phyloP scores from a whole-genome alignment of 1,140 invertebrate species.

The Nautilus pompilius region DNA sequence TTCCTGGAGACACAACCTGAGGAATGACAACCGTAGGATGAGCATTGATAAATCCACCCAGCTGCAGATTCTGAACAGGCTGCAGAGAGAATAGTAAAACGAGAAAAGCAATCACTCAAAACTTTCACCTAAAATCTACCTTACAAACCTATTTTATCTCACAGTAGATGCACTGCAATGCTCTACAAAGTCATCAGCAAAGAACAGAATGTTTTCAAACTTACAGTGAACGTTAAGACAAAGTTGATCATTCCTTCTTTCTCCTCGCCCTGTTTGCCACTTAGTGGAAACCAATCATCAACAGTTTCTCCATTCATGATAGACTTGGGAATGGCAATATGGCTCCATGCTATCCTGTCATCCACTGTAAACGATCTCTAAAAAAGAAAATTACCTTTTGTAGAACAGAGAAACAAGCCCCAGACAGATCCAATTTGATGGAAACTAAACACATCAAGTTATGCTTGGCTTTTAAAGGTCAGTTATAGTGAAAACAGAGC shows the following conservation, averaged over 20 bases:
- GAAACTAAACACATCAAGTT: not conserved
- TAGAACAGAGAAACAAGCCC: not conserved
- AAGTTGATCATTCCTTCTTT: slow-evolving; percentile 78
- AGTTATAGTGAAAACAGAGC: too few species aligned
- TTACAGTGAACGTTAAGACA: slow-evolving; percentile 65
- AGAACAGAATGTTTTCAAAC: slow-evolving; percentile 29
- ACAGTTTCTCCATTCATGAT: slow-evolving; percentile 83
- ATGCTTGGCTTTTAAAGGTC: too few species aligned
- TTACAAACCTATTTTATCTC: too few species aligned
- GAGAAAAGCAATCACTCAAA: not conserved
- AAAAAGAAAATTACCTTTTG: slow-evolving; percentile 22
- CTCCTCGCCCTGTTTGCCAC: slow-evolving; percentile 88
- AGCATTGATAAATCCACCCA: not conserved
- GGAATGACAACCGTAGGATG: not conserved
- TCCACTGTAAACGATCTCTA: slow-evolving; percentile 90
- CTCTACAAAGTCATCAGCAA: too few species aligned
- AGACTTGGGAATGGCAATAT: slow-evolving; percentile 73
- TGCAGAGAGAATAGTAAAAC: not conserved
- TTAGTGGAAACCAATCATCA: slow-evolving; percentile 91
- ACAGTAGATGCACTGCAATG: too few species aligned
- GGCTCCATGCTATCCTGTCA: slow-evolving; percentile 89
- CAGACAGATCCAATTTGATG: too few species aligned
- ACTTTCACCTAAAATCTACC: too few species aligned
- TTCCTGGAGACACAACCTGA: slow-evolving; percentile 3
- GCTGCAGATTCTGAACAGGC: slow-evolving; percentile 6